Evolutionary conservation across 1,140 invertebrate genomes (phyloP), one percentile per base, ranked within the genome.

Genomic region (Saxidomus purpurata): DNA sequence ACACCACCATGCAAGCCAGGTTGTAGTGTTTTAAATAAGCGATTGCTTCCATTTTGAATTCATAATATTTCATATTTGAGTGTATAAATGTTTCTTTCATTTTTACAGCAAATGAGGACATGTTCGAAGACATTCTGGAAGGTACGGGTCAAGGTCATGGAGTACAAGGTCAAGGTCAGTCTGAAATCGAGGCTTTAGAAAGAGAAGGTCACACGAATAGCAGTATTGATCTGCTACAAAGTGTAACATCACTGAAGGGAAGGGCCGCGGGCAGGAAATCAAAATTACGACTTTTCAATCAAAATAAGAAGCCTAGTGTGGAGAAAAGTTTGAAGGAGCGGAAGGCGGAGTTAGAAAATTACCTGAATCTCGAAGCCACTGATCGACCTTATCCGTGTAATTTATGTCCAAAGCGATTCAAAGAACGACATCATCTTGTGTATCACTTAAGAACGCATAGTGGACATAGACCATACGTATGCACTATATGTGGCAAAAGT

Each of bases 331-430:
- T 79, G 28, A 79, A 79, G 28, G 63, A 85, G 34, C 40, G 83
- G 4, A 85, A 85, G 49, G 34, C 43, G 11, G 83, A 85, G 36
- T 43, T 85, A 19, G 83, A 85, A 40, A 74, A 71, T 38, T 85
- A 85, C 47, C 28, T 85, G 47, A 71, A 74, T 43, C 85, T 63
- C 0, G 85, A 87, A 22, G 55, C 79, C 59, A 55, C 52, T 9
- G 85, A 74, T 4, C 31, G 85, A 17, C 85, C 85, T 13, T 87
- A 87, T 25, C 85, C 85, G 8, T 87, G 85, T 38, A 79, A 38
- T n/a, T 28, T 87, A 34, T 87, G 85, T 43, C 85, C 85, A 9
- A 87, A 87, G 38, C 49, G 85, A 25, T 87, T 87, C 76, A 87
- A 87, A 25, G 85, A 87, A 34, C 49, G 85, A 6, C 85, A 87